Base-by-base conservation (phyloP, 2,797 vertebrate genomes). In the Diglossa cyanea region DNA sequence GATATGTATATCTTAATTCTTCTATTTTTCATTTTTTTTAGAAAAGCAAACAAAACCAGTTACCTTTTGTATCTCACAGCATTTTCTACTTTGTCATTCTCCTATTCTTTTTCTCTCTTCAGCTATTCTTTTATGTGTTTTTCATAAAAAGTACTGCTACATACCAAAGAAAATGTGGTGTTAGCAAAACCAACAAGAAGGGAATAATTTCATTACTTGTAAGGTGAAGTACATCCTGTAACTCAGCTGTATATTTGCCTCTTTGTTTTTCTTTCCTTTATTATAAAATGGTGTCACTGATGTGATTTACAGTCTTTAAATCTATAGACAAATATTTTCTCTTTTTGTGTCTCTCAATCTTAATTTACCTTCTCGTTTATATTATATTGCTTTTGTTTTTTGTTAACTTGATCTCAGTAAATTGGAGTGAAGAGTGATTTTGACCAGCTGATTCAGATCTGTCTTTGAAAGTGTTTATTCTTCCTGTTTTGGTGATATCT, bases 241-340 rank as follows among this genome's bases (percentile, higher is more conserved):
- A 62, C 7, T 70, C 20, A 79, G 25, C 8, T 92, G 70, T 68
- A 5, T 57, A 61, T 48, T 91, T 75, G 10, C 7, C 6, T 57
- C 75, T 76, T 75, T 88, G 44, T 58, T 93, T 91, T 87, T 84
- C 17, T 61, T 78, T 81, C 9, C 4, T 73, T 86, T 83, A 51
- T 54, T 66, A 55, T 40, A 54, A 23, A 37, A 85, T 40, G 26
- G 37, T 55, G 62, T 42, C 15, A 30, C 24, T 73, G 28, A 67
- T 0, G 11, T 70, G 63, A 79, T 85, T 66, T 83, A 18, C 35
- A 87, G 61, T 80, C 15, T 30, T 67, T 77, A 67, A 62, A 80
- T 11, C 13, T 37, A 35, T 21, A 25, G 19, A 67, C 6, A 80
- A 26, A 11, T 73, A 39, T 50, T 83, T 68, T 74, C 21, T 70